Base-by-base conservation (phyloP, 2,797 vertebrate species). In the Leuciscus waleckii region DNA sequence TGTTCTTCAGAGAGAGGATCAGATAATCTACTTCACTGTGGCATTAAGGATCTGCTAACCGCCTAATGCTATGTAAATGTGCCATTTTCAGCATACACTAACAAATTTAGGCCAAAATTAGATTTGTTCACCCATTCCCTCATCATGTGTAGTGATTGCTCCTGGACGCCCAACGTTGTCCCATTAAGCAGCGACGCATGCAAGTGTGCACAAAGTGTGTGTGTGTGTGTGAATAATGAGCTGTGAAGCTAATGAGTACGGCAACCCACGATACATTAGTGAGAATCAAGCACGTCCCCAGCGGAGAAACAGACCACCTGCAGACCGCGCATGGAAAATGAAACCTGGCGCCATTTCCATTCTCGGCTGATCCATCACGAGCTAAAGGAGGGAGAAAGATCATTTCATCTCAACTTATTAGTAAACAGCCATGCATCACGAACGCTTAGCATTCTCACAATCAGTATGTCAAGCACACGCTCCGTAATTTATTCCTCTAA, bases 261-360 rank as follows among this genome's bases (percentile, higher is more conserved):
- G 88, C 83, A 35, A 82, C 88, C 89, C 93, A 93, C 91, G 88
- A 90, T 92, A 88, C 92, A 92, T 92, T 91, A 92, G 89, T 86
- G 81, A 21, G 69, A 92, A 91, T 91, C 86, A 90, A 88, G 82
- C 82, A 65, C 69, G 58, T 46, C 80, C 88, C 87, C 81, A 63
- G 56, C 5, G 70, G 89, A 26, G 90, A 86, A 77, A 37, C n/a
- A 81, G 92, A 93, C 92, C 91, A 92, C 92, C 91, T 93, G 92
- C 91, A 89, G 91, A 75, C 49, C 32, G 51, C 6, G 49, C 63
- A 77, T 49, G 87, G 87, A 87, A 81, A 91, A 89, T 90, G 87
- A 85, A 91, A 86, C 81, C 86, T 92, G 89, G 88, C 89, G 79
- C 80, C 41, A 51, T 85, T 89, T 83, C 70, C 90, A 54, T 69